phyloP scores from a whole-genome alignment of 2,113 vertebrate genomes.

The Carlito syrichta region DNA sequence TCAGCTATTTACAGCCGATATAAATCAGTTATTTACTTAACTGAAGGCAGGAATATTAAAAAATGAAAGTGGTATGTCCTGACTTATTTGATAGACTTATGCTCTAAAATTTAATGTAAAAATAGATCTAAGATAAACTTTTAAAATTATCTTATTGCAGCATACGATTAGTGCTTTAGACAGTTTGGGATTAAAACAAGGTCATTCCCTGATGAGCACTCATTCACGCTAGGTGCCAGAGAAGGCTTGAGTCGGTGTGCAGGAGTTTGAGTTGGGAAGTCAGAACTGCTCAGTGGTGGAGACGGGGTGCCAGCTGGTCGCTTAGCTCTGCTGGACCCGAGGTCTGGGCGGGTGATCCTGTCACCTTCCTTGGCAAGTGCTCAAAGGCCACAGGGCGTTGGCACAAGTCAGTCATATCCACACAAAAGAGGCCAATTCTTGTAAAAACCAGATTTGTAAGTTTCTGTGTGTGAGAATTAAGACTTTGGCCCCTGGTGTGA shows the following conservation, averaged over 20 bases:
- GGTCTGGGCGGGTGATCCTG: background rate
- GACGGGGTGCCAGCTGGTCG: background rate
- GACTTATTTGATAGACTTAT: background rate
- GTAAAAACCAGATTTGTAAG: background rate
- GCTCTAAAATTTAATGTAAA: constrained; percentile 18
- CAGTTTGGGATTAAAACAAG: background rate
- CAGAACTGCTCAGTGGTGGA: background rate
- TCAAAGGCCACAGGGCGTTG: background rate
- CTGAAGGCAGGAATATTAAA: background rate
- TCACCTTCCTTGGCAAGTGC: background rate
- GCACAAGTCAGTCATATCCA: background rate
- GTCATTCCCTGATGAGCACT: too few relatives aligned
- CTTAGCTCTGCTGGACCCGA: background rate
- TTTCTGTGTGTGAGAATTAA: background rate
- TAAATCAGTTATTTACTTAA: too few relatives aligned
- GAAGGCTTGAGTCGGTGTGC: background rate
- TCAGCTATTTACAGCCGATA: constrained; percentile 4
- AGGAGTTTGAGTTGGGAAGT: background rate
- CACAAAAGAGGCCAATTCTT: background rate
- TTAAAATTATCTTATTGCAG: background rate
- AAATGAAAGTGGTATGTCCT: background rate
- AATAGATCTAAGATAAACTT: background rate
- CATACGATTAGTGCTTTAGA: background rate
- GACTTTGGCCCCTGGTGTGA: background rate
- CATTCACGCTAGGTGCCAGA: too few relatives aligned